Base-by-base conservation (phyloP, 2,888 invertebrate species). In the Willowsia nigromaculata region DNA sequence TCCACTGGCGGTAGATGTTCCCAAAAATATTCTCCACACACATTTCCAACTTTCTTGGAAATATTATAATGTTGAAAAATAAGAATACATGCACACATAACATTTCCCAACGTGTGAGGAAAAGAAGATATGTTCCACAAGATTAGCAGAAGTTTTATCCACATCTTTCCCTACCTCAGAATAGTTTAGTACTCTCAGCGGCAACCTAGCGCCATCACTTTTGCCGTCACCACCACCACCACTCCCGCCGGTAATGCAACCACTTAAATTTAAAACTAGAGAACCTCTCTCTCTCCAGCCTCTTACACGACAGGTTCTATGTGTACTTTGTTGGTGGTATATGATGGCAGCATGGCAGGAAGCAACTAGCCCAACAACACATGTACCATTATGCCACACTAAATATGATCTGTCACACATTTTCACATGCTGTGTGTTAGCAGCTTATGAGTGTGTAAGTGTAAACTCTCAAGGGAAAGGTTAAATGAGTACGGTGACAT, bases 401-500 rank as follows among this genome's bases (percentile, higher is more conserved):
- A 74, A 74, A 74, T 74, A 74, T 74, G 74, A 74, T 47, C 74
- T 47, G 74, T 50, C 74, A 47, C 47, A 74, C 68, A 27, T 71
- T 71, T 71, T 40, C 40, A 40, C 40, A 37, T 71, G 68, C 22
- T 18, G 68, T 4, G 59, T 59, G 11, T 22, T 13, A 40, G 40
- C 68, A 40, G 22, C 68, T 18, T 33, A 62, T 81, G 59, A 62
- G 59, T 62, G 81, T 81, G 56, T 33, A 59, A 43, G 62, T 78
- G 78, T n/a, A 76, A 68, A 71, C 53, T 81, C 81, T 81, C 87
- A 81, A 71, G 81, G 87, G 81, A 87, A 87, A 81, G 81, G 87
- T 87, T 87, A 81, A 87, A 87, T 81, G 87, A 87, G 80, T 53
- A 81, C 27, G 87, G 81, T 87, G 87, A 87, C 87, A 87, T 71